A percentile compares a stretch with the other conserved stretches of the same genome.
Conservation (phyloP, 2,113 vertebrate species). For the Scatophagus argus region DNA sequence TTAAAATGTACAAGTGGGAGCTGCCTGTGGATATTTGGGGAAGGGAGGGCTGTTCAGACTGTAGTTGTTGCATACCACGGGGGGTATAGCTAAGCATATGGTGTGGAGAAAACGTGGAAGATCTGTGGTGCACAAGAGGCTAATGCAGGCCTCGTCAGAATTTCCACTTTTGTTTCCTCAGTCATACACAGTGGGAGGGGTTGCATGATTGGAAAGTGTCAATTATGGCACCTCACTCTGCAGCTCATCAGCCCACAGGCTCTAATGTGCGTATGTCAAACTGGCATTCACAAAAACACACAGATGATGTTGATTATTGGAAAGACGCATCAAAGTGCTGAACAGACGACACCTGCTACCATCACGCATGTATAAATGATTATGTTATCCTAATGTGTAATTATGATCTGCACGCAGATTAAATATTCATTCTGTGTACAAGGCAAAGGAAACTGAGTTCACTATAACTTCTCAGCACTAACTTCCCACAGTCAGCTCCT, state of each 20-base stretch:
- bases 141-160: constrained; percentile 22
- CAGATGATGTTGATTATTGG: constrained; percentile 4
- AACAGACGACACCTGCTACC: constrained; percentile 4
- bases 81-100: constrained; percentile 7
- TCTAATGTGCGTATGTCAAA: constrained; percentile 16
- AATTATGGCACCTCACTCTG: constrained; percentile 11
- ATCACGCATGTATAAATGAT: constrained; percentile 24
- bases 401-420: constrained; percentile 17
- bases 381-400: constrained; percentile 8
- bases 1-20: constrained; percentile 51
- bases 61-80: neutral
- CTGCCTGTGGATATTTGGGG: constrained; percentile 6
- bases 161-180: constrained; percentile 10
- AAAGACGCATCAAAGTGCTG: neutral
- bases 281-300: neutral
- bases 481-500: neutral
- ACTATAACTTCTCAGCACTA: neutral
- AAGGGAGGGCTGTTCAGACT: neutral
- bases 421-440: constrained; percentile 14
- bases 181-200: constrained; percentile 12
- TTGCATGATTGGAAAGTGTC: constrained; percentile 28
- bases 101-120: constrained; percentile 1
- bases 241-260: neutral
- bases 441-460: constrained; percentile 3
- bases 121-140: constrained; percentile 38